phyloP scores from a whole-genome alignment of 2,113 vertebrate genomes.

The Nannospalax galili region DNA sequence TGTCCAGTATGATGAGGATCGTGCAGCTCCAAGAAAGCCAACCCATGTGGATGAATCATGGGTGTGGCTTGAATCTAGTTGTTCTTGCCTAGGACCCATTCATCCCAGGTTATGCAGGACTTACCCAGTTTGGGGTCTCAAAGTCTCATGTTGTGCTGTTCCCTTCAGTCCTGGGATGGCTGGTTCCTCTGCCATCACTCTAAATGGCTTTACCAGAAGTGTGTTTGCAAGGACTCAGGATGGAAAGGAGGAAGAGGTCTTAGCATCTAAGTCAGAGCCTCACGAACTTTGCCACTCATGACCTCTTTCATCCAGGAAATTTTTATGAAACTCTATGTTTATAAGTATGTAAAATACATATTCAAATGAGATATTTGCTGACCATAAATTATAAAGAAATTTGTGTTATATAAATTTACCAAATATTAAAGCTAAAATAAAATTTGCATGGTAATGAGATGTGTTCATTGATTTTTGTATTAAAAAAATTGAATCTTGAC shows the following conservation, averaged over 20 bases:
- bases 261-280: neutral
- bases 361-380: neutral
- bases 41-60: accelerated
- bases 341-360: neutral
- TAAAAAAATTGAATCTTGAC: neutral
- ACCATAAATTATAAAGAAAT: neutral
- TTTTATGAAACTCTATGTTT: neutral
- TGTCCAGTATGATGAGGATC: neutral
- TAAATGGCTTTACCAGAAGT: neutral
- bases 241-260: neutral
- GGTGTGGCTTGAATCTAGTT: neutral
- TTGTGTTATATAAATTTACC: neutral
- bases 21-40: neutral
- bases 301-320: neutral
- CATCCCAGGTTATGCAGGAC: neutral
- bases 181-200: neutral
- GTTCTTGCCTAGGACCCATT: neutral
- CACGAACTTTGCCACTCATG: neutral
- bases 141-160: neutral
- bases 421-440: neutral
- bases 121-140: neutral
- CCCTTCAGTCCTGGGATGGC: too few relatives aligned
- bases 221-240: neutral
- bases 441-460: neutral
- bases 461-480: neutral